phyloP scores from a whole-genome alignment of 2,113 vertebrate genomes.

The Thamnophis sirtalis region DNA sequence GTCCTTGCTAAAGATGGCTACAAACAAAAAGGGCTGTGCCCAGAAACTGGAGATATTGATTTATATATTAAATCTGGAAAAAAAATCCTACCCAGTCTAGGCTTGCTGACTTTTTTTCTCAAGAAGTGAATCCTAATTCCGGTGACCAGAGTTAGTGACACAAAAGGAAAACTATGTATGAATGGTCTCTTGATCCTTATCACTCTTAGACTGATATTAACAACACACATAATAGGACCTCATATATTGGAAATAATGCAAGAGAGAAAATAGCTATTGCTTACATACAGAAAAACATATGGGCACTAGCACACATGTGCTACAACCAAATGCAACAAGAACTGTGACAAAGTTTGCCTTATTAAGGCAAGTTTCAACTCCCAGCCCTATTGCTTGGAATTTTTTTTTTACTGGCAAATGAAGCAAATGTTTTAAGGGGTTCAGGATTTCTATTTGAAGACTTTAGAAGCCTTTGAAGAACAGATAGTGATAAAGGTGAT shows the following conservation, averaged over 20 bases:
- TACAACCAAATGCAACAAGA: not conserved
- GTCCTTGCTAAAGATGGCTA: not conserved
- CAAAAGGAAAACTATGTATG: not conserved
- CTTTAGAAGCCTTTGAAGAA: not conserved
- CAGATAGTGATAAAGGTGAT: not conserved
- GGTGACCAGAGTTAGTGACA: not conserved
- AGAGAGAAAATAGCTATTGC: not conserved
- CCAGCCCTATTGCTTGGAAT: not conserved
- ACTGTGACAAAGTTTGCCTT: not conserved
- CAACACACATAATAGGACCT: not conserved
- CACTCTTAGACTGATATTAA: not conserved
- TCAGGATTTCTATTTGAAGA: not conserved
- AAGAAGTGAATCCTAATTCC: not conserved
- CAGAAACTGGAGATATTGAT: not conserved
- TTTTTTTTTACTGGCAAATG: not conserved
- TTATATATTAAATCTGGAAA: not conserved
- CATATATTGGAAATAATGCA: not conserved
- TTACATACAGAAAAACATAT: not conserved
- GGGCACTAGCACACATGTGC: not conserved
- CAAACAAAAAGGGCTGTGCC: not conserved
- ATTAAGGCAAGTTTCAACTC: not conserved
- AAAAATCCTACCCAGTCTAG: not conserved
- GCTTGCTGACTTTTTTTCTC: not conserved
- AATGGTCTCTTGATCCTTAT: not conserved
- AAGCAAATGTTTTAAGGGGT: not conserved